Conservation (phyloP, 2,797 vertebrate genomes). For the Thunnus albacares region DNA sequence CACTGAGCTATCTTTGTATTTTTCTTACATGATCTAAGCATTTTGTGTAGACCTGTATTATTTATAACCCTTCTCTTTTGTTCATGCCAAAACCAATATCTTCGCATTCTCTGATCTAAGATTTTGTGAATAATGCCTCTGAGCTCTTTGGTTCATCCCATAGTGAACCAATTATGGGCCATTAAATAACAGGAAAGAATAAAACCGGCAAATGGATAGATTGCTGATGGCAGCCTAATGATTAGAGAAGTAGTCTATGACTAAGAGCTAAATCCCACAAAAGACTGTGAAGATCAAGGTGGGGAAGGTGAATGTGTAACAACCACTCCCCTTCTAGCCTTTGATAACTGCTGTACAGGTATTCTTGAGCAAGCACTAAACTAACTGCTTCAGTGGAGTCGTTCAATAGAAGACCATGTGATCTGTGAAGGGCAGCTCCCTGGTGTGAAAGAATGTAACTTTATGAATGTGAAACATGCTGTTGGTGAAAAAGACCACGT, state of each 20-base stretch:
- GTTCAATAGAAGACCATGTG: constrained; percentile 35
- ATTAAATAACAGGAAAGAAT: constrained; percentile 69
- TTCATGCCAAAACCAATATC: constrained; percentile 72
- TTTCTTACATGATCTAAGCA: constrained; percentile 53
- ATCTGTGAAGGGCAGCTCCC: constrained; percentile 50
- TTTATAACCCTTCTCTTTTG: constrained; percentile 68
- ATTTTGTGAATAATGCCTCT: constrained; percentile 71
- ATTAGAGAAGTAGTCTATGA: constrained; percentile 51
- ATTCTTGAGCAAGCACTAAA: constrained; percentile 25
- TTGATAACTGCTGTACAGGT: constrained; percentile 9
- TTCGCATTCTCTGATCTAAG: constrained; percentile 70
- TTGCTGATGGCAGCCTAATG: constrained; percentile 65
- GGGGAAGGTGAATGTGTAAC: constrained; percentile 39
- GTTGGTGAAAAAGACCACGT: not conserved
- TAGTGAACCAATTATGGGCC: constrained; percentile 75
- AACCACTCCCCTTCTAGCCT: not conserved
- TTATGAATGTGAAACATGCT: constrained; percentile 53
- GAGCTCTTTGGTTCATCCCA: constrained; percentile 67
- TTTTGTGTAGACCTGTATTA: constrained; percentile 66
- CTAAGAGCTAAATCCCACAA: constrained; percentile 41
- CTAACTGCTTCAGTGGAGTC: constrained; percentile 45
- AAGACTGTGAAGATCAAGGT: constrained; percentile 29
- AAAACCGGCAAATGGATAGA: constrained; percentile 52
- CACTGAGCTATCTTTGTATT: constrained; percentile 15
- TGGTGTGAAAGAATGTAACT: constrained; percentile 30